Evolutionary conservation across 2,797 vertebrate genomes (phyloP).

Genomic region (Percopsis omiscomaycus): DNA sequence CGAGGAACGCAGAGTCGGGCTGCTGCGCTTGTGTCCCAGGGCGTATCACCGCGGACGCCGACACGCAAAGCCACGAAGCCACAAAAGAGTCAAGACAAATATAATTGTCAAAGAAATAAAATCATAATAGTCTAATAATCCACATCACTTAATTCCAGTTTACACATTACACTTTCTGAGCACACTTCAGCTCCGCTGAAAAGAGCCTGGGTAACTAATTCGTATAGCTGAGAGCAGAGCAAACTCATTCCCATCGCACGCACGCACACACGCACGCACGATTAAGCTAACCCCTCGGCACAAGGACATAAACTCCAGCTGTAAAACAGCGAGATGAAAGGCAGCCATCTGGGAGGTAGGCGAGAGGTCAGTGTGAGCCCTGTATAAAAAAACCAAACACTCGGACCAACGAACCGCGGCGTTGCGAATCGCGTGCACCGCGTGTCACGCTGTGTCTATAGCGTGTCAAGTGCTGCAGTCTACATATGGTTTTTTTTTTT

Average conservation of each 20-base stretch:
- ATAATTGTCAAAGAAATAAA: no score
- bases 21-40: not conserved
- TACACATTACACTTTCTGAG: constrained; percentile 8
- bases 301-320: constrained; percentile 11
- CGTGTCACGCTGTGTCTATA: not conserved
- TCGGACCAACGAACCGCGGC: not conserved
- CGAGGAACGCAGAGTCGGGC: constrained; percentile 39
- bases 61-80: not conserved
- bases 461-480: constrained; percentile 17
- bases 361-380: constrained; percentile 36
- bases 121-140: no score
- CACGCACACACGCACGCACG: constrained; percentile 16
- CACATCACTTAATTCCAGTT: not conserved
- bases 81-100: no score
- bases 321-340: constrained; percentile 19
- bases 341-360: constrained; percentile 45
- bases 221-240: constrained; percentile 38
- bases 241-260: constrained; percentile 18
- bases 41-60: not conserved
- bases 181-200: constrained; percentile 26
- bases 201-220: constrained; percentile 35
- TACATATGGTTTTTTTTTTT: constrained; percentile 15
- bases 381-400: constrained; percentile 25
- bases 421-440: no score
- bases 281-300: constrained; percentile 35